Base-by-base conservation (phyloP, 2,888 invertebrate genomes). In the Galeruca laticollis region DNA sequence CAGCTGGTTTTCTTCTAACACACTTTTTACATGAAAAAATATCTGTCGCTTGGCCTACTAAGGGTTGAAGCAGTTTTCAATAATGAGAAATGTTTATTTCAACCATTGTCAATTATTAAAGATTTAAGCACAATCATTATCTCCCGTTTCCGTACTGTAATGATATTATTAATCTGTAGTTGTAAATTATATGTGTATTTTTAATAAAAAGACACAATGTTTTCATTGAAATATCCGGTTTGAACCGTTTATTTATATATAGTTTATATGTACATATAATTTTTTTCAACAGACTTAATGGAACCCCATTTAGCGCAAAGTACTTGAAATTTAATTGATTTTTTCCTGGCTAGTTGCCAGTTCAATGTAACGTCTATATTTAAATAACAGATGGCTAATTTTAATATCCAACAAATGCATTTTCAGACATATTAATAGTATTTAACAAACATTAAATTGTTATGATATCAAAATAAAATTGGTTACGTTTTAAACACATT, bases 341-440 rank as follows among this genome's bases (percentile, higher is more conserved):
- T 54, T 54, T 52, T 52, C 26, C 26, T 54, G 54, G 6, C 54
- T 26, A 26, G n/a, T 31, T 54, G 6, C 54, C 54, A 26, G n/a
- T 31, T 54, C 31, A 54, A n/a, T 26, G 31, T 54, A 54, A 54
- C n/a, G 13, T 54, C 54, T 54, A 54, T 54, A 54, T 54, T 54
- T 54, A 54, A 54, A 26, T 18, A 54, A 13, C 54, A 54, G 54
- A 54, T 54, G 54, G 47, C 47, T 8, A 8, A 9, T 47, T 47
- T 47, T 3, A 47, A 15, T 18, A 18, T 47, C 2, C 5, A 47
- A 47, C 47, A 8, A 47, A 47, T 47, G 18, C 47, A 18, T 47
- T 47, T 47, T 47, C 9, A 8, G 43, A 6, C n/a, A 47, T 15
- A 6, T 15, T 47, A 47, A 15, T 47, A 47, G 9, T 8, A 18